Evolutionary conservation across 2,888 invertebrate genomes (phyloP).

Genomic region (Girardia tigrina): DNA sequence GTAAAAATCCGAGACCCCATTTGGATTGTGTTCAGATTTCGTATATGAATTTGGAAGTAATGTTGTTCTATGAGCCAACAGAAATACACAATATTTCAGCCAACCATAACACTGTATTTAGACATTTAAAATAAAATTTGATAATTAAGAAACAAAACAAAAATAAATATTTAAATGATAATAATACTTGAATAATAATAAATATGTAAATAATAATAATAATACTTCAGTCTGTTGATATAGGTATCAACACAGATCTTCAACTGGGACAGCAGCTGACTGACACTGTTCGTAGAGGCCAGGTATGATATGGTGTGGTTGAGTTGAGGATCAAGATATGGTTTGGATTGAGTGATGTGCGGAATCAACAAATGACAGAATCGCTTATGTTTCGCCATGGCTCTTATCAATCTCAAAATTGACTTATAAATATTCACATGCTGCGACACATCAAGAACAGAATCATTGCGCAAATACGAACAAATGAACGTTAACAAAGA

Average conservation of each 20-base stretch:
- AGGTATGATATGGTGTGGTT: neutral
- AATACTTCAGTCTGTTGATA: conserved; percentile 63
- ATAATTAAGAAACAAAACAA: too few relatives aligned
- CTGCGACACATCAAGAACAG: conserved; percentile 87
- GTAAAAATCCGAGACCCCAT: too few relatives aligned
- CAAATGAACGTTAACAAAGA: conserved; percentile 73
- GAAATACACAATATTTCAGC: too few relatives aligned
- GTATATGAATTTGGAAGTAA: too few relatives aligned
- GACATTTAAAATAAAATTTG: too few relatives aligned
- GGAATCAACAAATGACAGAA: conserved; percentile 60
- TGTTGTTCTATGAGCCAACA: too few relatives aligned
- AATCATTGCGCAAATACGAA: conserved; percentile 80
- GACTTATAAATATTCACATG: conserved; percentile 74
- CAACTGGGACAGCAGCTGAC: conserved; percentile 69
- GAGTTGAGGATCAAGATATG: neutral
- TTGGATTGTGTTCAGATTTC: too few relatives aligned
- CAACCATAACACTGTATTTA: too few relatives aligned
- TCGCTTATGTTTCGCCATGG: conserved; percentile 58
- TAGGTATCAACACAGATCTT: conserved; percentile 79
- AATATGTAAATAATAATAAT: too few relatives aligned
- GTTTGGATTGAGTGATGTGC: conserved; percentile 41
- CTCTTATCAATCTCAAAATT: conserved; percentile 65
- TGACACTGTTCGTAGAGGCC: conserved; percentile 50
- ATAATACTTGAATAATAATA: too few relatives aligned
- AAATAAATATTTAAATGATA: too few relatives aligned